Percentiles rank a stretch among this genome's conserved stretches.
phyloP scores from a whole-genome alignment of 1,140 invertebrate genomes.

The Caerostris darwini region DNA sequence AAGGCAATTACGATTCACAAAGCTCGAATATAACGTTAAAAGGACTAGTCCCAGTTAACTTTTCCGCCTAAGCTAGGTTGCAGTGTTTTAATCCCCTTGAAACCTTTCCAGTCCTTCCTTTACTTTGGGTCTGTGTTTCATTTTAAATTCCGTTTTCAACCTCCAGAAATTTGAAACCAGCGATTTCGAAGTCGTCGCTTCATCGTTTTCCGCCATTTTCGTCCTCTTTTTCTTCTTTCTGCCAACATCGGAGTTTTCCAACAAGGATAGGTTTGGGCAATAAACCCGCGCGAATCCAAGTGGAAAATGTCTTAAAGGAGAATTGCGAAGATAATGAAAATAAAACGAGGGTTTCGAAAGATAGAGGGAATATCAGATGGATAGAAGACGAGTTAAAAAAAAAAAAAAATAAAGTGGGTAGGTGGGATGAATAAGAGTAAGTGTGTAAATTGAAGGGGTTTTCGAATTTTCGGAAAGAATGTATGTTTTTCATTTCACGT shows the following conservation, averaged over 20 bases:
- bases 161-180: constrained; percentile 37
- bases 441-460: background rate
- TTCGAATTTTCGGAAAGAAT: background rate
- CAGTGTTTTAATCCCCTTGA: background rate
- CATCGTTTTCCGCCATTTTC: background rate
- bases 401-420: background rate
- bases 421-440: background rate
- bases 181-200: background rate
- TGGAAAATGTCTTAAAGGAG: constrained; percentile 55
- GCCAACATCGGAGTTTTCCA: background rate
- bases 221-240: background rate
- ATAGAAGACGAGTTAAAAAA: too few relatives aligned
- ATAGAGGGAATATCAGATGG: background rate
- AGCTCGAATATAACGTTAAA: constrained; percentile 16
- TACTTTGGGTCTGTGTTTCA: background rate
- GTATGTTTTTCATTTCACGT: constrained; percentile 61
- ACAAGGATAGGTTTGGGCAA: background rate
- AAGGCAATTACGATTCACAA: constrained; percentile 13
- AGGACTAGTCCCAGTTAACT: background rate
- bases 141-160: constrained; percentile 21
- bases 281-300: constrained; percentile 41
- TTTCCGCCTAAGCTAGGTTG: background rate
- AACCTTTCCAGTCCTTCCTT: background rate
- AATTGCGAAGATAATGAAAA: constrained; percentile 42
- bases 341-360: background rate